Percentiles rank a stretch among this genome's conserved stretches.
Conservation (phyloP, 2,888 invertebrate species). For the Chaetoderma sp. region DNA sequence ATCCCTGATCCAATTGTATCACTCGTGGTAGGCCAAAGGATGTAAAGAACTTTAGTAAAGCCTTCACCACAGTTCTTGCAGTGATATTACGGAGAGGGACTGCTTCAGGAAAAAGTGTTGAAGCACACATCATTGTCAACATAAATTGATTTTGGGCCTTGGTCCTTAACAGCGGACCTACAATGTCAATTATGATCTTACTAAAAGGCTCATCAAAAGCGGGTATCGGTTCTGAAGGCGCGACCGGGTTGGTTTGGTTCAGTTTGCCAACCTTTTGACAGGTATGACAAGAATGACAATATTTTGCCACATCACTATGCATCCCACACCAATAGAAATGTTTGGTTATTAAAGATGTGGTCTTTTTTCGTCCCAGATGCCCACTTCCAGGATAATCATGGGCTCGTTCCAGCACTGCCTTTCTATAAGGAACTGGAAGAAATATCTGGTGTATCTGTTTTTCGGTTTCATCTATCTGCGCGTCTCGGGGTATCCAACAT, state of each 20-base stretch:
- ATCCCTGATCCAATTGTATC: slow-evolving; percentile 17
- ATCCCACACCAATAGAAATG: slow-evolving; percentile 21
- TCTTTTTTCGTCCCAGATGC: slow-evolving; percentile 14
- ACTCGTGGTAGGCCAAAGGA: slow-evolving; percentile 10
- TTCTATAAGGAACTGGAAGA: no score
- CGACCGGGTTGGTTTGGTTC: neutral
- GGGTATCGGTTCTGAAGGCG: slow-evolving; percentile 13
- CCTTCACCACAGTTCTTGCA: neutral
- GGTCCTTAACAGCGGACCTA: slow-evolving; percentile 21
- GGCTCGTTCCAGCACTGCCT: no score
- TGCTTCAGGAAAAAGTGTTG: slow-evolving; percentile 19
- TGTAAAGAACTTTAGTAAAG: slow-evolving; percentile 7
- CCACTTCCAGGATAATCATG: slow-evolving; percentile 7
- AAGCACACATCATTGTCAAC: slow-evolving; percentile 19
- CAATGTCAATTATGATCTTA: slow-evolving; percentile 4
- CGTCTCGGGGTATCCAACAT: neutral
- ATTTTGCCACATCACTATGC: slow-evolving; percentile 11
- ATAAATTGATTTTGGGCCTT: slow-evolving; percentile 12
- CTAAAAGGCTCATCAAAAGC: slow-evolving; percentile 19
- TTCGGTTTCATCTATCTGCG: no score
- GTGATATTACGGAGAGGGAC: slow-evolving; percentile 13
- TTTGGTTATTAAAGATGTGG: neutral
- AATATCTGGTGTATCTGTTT: no score
- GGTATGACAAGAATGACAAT: slow-evolving; percentile 15
- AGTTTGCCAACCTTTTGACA: slow-evolving; percentile 15